phyloP scores from a whole-genome alignment of 2,113 vertebrate species.

The Myotis lucifugus region DNA sequence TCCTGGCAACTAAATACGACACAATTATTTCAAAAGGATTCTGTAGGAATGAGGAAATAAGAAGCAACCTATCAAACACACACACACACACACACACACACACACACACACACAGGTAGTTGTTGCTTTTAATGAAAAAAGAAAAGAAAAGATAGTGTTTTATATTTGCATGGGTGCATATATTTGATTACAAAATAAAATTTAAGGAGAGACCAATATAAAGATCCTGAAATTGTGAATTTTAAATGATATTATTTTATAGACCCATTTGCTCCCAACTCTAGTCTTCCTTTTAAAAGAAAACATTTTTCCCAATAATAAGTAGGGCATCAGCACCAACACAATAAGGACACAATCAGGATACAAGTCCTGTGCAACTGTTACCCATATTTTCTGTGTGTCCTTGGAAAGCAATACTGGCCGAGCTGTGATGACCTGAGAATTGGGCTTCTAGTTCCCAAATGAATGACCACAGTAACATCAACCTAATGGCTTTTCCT shows the following conservation, averaged over 20 bases:
- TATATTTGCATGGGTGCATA: neutral
- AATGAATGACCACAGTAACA: slow-evolving; percentile 30
- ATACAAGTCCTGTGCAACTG: slow-evolving; percentile 24
- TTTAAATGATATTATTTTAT: neutral
- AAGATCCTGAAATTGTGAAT: neutral
- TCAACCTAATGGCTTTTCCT: slow-evolving; percentile 67
- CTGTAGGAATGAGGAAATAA: neutral
- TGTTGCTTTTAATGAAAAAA: neutral
- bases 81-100: neutral
- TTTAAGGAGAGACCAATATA: neutral
- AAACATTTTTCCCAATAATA: slow-evolving; percentile 24
- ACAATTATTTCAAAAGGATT: slow-evolving; percentile 22
- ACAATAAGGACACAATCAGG: neutral
- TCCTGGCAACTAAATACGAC: neutral
- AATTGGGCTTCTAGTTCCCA: slow-evolving; percentile 66
- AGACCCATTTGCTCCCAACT: neutral
- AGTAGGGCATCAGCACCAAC: neutral
- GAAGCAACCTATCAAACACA: neutral
- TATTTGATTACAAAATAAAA: neutral
- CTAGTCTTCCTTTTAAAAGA: neutral
- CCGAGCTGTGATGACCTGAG: neutral
- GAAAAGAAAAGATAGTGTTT: neutral
- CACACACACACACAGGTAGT: neutral
- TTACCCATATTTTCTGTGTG: neutral
- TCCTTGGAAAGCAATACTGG: slow-evolving; percentile 45